Percentiles rank a stretch among this genome's conserved stretches.
Evolutionary conservation across 2,888 invertebrate species (phyloP).

Genomic region (Drosophila pseudotakahashii): DNA sequence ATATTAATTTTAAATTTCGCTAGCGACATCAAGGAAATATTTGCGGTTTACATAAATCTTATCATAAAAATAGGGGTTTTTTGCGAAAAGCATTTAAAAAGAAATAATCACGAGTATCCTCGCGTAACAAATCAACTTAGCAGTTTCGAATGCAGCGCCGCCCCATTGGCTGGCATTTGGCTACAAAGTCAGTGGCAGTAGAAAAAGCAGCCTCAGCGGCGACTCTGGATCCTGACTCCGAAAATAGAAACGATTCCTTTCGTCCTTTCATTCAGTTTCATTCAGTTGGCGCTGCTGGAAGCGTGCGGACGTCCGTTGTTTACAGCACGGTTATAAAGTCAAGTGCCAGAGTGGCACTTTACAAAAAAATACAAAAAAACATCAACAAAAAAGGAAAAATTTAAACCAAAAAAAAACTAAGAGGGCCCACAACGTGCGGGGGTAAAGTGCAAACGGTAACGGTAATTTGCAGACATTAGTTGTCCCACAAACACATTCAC

Average conservation of each 20-base stretch:
- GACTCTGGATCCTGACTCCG: constrained; percentile 41
- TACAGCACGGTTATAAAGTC: constrained; percentile 59
- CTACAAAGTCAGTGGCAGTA: constrained; percentile 40
- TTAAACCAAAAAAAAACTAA: constrained; percentile 4
- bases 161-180: constrained; percentile 49
- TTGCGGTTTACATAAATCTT: constrained; percentile 15
- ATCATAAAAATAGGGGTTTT: not conserved
- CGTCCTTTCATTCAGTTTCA: constrained; percentile 79
- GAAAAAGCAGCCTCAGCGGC: constrained; percentile 61
- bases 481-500: constrained; percentile 37
- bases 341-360: constrained; percentile 57
- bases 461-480: constrained; percentile 80
- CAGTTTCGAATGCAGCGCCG: constrained; percentile 43
- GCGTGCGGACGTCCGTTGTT: constrained; percentile 78
- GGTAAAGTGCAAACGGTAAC: constrained; percentile 53
- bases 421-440: constrained; percentile 14
- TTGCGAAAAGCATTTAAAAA: constrained; percentile 9
- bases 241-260: constrained; percentile 46
- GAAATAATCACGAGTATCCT: constrained; percentile 24
- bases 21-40: not conserved
- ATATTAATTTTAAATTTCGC: not conserved
- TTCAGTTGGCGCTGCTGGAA: constrained; percentile 76
- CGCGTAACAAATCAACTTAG: constrained; percentile 38
- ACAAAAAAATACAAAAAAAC: constrained; percentile 27
- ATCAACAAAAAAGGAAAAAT: constrained; percentile 27